Evolutionary conservation across 2,797 vertebrate species (phyloP), one percentile per base, ranked within the genome.

Genomic region (Taeniopygia guttata): DNA sequence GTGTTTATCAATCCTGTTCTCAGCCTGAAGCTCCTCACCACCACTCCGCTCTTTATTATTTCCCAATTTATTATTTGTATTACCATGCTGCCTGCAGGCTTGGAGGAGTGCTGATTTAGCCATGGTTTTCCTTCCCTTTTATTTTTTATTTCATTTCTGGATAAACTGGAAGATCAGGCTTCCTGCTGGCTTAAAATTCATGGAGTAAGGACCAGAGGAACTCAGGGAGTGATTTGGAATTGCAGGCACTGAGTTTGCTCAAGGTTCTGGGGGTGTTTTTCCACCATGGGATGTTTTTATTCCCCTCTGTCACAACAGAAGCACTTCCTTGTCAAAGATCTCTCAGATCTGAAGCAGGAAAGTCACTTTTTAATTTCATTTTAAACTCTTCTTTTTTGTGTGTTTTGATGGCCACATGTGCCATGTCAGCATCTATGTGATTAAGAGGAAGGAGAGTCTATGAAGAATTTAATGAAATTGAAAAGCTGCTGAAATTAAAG

Each of bases 41-140:
- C 34, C 29, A 23, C 49, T 67, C 83, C 32, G 43, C 68, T 66
- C 93, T 91, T 93, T 46, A 66, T 86, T 94, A 93, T 92, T 91
- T 87, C 89, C 74, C 70, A 77, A 94, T 94, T 95, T 84, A 86
- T 87, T 87, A 87, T 88, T 78, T 91, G 84, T 29, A 72, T 89
- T 86, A 23, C 34, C 1, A 0, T 9, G 43, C 10, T 2, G 87
- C 91, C 88, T 59, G 72, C 25, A 74, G 94, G 34, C 51, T 94
- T 91, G 49, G 59, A n/a, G 75, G 30, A 29, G 20, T 62, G 20
- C 60, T 66, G 46, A 22, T 86, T 75, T 58, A 36, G 52, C 16
- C 48, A 38, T 2, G 1, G 10, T 26, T 18, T 59, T 11, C 16
- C 3, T 7, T 34, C 21, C 6, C 9, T 18, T 16, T 38, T 25